Base-by-base conservation (phyloP, 2,113 vertebrate species). In the Vulpes vulpes region DNA sequence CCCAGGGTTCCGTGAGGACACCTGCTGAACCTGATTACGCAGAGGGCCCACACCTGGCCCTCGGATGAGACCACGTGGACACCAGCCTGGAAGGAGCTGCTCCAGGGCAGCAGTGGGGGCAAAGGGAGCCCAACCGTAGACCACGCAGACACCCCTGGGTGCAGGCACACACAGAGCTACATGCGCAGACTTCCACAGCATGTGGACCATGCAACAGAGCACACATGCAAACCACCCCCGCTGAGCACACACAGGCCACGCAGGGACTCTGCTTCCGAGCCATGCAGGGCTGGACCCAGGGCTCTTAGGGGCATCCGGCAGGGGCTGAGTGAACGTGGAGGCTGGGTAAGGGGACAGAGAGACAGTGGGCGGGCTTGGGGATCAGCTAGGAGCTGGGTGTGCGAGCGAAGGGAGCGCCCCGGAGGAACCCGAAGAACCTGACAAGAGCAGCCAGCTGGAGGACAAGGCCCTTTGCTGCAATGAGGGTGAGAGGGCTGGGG, bases 401-500 rank as follows among this genome's bases (percentile, higher is more conserved):
- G 20, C 17, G 62, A 49, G 6, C 35, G 27, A n/a, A 59, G 25
- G 2, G 51, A 17, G 49, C 32, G 11, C 14, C 32, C 60, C 55
- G 43, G 23, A 74, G 7, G 59, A 25, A 14, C 23, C 14, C 14
- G 11, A 23, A 30, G 3, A 79, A 51, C 27, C 25, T 0, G 30
- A 20, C 55, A 7, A 30, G 19, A 25, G 67, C 11, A 55, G 60
- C 8, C 27, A 20, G 51, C 5, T 43, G 27, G 43, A 85, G 0
- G n/a, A 85, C 11, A 22, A 43, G 43, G 15, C 15, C 35, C 15
- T 14, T 32, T 27, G 6, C 10, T 30, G 19, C 5, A 22, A 32
- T 0, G 2, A 55, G 49, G 55, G 62, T 8, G 4, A 59, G 32
- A 0, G 1, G 22, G 35, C 20, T 23, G 2, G n/a, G 35, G 64